Evolutionary conservation across 2,888 invertebrate genomes (phyloP).

Genomic region (Meteorus cinctellus): DNA sequence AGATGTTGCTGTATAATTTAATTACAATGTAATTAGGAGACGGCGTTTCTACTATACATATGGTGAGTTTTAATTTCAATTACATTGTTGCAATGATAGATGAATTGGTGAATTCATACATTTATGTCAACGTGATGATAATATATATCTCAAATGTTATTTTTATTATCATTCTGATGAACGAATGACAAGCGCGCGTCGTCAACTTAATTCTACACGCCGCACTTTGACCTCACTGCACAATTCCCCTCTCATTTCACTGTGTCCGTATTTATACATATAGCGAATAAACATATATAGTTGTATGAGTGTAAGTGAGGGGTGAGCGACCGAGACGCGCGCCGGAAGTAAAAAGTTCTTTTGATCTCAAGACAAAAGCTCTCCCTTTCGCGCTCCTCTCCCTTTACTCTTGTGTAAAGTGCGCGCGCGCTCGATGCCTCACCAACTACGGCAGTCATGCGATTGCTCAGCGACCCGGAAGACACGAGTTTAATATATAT

Average conservation of each 20-base stretch:
- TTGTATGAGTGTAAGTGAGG: neutral
- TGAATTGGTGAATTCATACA: neutral
- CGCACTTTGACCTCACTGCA: slow-evolving; percentile 20
- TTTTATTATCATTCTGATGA: neutral
- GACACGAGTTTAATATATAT: slow-evolving; percentile 32
- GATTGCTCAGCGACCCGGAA: slow-evolving; percentile 59
- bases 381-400: slow-evolving; percentile 51
- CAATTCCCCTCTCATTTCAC: slow-evolving; percentile 42
- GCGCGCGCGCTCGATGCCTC: slow-evolving; percentile 33
- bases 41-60: slow-evolving; percentile 29
- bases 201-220: slow-evolving; percentile 10
- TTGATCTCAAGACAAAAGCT: slow-evolving; percentile 64
- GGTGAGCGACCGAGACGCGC: slow-evolving; percentile 48
- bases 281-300: slow-evolving; percentile 15
- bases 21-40: slow-evolving; percentile 27
- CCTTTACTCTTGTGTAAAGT: slow-evolving; percentile 36
- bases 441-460: slow-evolving; percentile 49
- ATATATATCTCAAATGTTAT: neutral
- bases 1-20: slow-evolving; percentile 31
- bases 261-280: slow-evolving; percentile 62
- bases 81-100: slow-evolving; percentile 13
- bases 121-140: neutral
- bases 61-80: slow-evolving; percentile 34
- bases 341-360: slow-evolving; percentile 54
- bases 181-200: slow-evolving; percentile 27